These are phyloP conservation scores for Bufo bufo DNA, from an alignment of 2,113 vertebrate species.

Conservation along the genomic window DNA sequence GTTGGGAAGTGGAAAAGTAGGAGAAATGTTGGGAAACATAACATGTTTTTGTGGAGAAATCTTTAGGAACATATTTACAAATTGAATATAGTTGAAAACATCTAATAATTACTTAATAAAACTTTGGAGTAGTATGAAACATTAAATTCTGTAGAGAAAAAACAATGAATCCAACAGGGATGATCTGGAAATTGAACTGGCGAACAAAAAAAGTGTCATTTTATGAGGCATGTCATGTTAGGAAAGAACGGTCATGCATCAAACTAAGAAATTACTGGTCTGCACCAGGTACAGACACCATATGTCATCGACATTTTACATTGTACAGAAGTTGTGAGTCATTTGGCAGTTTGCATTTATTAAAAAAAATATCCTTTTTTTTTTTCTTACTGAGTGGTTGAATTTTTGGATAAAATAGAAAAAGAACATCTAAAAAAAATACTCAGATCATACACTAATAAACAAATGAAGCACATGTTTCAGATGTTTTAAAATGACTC, in stretches of 20 bases:
- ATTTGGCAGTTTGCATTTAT: background rate
- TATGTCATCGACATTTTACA: slow-evolving; percentile 6
- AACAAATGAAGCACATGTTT: slow-evolving; percentile 51
- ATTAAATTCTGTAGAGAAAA: background rate
- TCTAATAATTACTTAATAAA: too few relatives aligned
- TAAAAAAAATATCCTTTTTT: background rate
- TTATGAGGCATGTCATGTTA: background rate
- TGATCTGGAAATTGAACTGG: background rate
- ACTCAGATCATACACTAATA: slow-evolving; percentile 42
- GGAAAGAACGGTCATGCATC: background rate
- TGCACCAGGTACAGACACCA: slow-evolving; percentile 2
- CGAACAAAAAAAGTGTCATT: background rate
- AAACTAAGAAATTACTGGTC: background rate
- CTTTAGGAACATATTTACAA: background rate
- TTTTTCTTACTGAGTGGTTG: background rate
- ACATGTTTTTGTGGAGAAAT: background rate
- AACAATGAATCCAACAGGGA: slow-evolving; percentile 10
- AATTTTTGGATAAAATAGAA: slow-evolving; percentile 45
- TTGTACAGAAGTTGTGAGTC: background rate
- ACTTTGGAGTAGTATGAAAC: background rate
- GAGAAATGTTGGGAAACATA: too few relatives aligned
- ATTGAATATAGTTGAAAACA: background rate
- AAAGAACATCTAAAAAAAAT: slow-evolving; percentile 59
- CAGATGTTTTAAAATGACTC: slow-evolving; percentile 55
- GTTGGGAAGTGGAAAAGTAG: too few relatives aligned